Conservation (phyloP, 2,113 vertebrate species). For the Catharus minimus region DNA sequence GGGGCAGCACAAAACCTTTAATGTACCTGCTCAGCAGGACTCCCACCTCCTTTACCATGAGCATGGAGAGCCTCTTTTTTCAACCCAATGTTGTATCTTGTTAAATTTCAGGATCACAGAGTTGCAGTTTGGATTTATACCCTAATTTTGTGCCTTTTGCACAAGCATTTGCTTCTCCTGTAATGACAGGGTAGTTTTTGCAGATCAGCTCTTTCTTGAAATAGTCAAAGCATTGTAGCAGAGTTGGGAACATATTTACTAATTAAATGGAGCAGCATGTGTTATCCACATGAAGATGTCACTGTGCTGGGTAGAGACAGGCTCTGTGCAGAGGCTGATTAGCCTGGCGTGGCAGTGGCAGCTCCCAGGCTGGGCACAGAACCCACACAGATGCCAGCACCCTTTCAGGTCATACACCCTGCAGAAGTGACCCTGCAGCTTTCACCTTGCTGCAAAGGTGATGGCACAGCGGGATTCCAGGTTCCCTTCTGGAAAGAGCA, state of each 20-base stretch:
- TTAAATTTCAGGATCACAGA: background rate
- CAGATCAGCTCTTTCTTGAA: background rate
- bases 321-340: background rate
- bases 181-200: background rate
- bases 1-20: background rate
- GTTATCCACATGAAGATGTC: background rate
- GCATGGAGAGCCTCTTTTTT: background rate
- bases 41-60: background rate
- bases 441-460: fast-evolving
- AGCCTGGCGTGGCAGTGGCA: background rate
- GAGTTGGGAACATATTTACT: background rate
- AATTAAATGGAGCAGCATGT: background rate
- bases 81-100: fast-evolving
- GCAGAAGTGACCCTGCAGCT: background rate
- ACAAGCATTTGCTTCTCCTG: background rate
- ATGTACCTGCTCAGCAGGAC: background rate
- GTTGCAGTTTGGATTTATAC: background rate
- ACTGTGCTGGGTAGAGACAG: background rate
- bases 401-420: background rate
- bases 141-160: background rate
- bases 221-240: background rate
- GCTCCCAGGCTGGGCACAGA: background rate
- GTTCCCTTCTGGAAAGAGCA: background rate
- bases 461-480: background rate
- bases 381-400: background rate